Evolutionary conservation across 2,797 vertebrate genomes (phyloP), one percentile per base, ranked within the genome.

Genomic region (Peromyscus aztecus): DNA sequence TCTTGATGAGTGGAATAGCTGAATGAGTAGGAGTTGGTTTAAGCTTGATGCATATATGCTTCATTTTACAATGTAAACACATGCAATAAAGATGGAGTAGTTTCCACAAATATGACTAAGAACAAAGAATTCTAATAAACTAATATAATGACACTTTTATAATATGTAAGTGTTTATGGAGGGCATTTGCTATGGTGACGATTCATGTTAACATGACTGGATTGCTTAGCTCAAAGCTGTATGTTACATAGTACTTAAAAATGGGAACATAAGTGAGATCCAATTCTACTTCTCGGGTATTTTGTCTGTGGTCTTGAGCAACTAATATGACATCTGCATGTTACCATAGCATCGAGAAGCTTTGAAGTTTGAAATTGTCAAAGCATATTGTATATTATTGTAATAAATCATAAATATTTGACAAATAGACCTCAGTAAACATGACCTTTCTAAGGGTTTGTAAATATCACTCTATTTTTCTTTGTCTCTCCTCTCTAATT

Each of bases 391-490:
- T 89, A 89, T 91, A 80, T 90, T 95, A 31, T 75, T 92, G 9
- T 55, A 86, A 95, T 97, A 95, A 95, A 94, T 96, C 88, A 93
- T 55, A 76, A 90, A 95, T 88, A 73, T 63, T 73, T 84, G 85
- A 80, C 34, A 77, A 90, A 96, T n/a, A 92, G 85, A 93, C 89
- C 37, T 80, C 57, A 92, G 55, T 85, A 94, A 94, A 57, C 83
- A 88, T 95, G 95, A 97, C 94, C 90, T 97, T 98, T 97, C 57
- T 93, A 94, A 80, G 61, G 40, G 73, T 88, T 96, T 97, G 67
- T 65, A 96, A 97, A 97, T 97, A 97, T 90, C 94, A 96, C 77
- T 96, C 65, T 85, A 93, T 95, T 97, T 97, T 96, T 97, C 94
- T 97, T 67, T 96, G 95, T 92, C 87, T 88, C 3, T 59, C 21